Conservation (phyloP, 1,140 invertebrate species). For the Cardiocondyla obscurior region DNA sequence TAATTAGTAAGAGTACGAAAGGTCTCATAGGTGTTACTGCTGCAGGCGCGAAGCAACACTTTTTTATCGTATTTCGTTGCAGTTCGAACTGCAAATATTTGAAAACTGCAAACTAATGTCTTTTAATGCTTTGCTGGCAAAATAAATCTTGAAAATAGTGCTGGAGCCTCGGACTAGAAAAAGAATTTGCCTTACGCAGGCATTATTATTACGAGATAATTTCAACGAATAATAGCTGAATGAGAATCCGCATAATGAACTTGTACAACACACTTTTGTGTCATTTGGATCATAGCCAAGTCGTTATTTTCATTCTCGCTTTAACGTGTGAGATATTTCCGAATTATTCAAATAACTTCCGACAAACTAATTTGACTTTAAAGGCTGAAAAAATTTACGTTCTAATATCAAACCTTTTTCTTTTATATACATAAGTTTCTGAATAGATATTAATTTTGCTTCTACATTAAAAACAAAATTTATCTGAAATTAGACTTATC, state of each 20-base stretch:
- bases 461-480: not conserved
- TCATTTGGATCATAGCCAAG: conserved; percentile 1
- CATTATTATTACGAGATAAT: not conserved
- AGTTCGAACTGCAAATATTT: not conserved
- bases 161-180: not conserved
- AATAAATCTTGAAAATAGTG: not conserved
- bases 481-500: not conserved
- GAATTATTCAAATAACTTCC: conserved; percentile 29
- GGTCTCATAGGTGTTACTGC: not conserved
- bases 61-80: not conserved
- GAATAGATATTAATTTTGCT: too few relatives aligned
- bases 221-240: not conserved
- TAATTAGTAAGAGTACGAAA: not conserved
- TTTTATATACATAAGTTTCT: too few relatives aligned
- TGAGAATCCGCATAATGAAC: not conserved
- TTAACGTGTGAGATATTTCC: conserved; percentile 12
- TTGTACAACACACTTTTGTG: not conserved
- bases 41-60: not conserved
- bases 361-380: not conserved
- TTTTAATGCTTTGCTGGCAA: not conserved
- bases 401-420: too few relatives aligned
- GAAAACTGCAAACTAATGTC: not conserved
- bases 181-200: not conserved
- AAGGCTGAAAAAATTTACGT: not conserved
- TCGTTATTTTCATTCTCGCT: conserved; percentile 13